Conservation (phyloP, 2,113 vertebrate species). For the Anthoscopus minutus region DNA sequence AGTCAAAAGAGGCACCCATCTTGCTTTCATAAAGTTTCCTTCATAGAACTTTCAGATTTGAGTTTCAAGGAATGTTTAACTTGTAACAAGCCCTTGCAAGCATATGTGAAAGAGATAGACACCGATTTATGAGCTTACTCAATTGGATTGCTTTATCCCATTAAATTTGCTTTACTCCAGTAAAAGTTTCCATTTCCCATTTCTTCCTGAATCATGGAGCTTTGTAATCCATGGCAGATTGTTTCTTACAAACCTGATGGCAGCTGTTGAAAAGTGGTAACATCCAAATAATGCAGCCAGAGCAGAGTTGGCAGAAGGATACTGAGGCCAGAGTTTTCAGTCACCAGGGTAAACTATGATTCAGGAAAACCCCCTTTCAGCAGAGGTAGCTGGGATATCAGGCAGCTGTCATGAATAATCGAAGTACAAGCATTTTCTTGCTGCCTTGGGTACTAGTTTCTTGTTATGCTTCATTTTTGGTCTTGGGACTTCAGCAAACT, state of each 20-base stretch:
- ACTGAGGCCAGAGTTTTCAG: not conserved
- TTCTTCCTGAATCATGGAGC: not conserved
- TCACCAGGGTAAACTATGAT: not conserved
- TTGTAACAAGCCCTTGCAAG: not conserved
- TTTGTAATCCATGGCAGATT: not conserved
- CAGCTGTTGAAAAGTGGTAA: not conserved
- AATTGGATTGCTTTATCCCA: not conserved
- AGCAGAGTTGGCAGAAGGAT: not conserved
- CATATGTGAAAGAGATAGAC: not conserved
- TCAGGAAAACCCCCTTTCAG: not conserved
- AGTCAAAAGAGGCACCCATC: not conserved
- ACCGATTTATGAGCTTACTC: accelerated
- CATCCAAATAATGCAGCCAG: not conserved
- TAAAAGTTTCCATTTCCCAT: not conserved
- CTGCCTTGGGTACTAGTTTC: not conserved
- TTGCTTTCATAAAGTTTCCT: not conserved
- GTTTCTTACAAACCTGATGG: not conserved
- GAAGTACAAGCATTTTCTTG: not conserved
- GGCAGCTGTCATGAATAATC: not conserved
- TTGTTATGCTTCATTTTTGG: not conserved
- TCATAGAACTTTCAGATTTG: not conserved
- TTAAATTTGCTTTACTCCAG: not conserved
- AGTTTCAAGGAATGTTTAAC: not conserved
- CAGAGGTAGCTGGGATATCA: not conserved
- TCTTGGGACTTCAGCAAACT: not conserved